Evolutionary conservation across 2,888 invertebrate genomes (phyloP).

Genomic region (Pharmacophagus antenor): DNA sequence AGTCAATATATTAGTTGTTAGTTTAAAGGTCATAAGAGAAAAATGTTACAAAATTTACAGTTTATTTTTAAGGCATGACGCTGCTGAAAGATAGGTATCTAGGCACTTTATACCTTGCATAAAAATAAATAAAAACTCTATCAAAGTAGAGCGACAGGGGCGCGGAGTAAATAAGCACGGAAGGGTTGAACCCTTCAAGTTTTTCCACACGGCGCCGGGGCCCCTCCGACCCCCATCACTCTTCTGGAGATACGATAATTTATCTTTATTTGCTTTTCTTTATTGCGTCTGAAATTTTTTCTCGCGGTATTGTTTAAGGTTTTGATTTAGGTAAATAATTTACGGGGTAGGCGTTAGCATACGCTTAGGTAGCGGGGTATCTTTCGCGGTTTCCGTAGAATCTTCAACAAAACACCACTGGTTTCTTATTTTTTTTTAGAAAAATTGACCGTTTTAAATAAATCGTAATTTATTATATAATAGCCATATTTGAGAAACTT

Average conservation of each 20-base stretch:
- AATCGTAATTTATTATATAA: too few species aligned
- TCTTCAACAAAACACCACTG: neutral
- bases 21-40: neutral
- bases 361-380: neutral
- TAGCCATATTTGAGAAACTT: too few species aligned
- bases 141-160: slow-evolving; percentile 55
- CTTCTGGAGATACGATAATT: slow-evolving; percentile 72
- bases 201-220: slow-evolving; percentile 55
- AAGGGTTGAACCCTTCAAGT: slow-evolving; percentile 73
- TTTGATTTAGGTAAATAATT: slow-evolving; percentile 51
- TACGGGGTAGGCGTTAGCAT: slow-evolving; percentile 1
- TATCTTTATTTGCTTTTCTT: slow-evolving; percentile 72
- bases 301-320: slow-evolving; percentile 63
- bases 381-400: neutral
- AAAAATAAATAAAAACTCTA: slow-evolving; percentile 57
- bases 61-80: neutral
- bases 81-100: slow-evolving; percentile 10
- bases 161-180: slow-evolving; percentile 60
- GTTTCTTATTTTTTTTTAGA: neutral
- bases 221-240: slow-evolving; percentile 64
- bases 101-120: slow-evolving; percentile 35
- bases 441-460: too few species aligned
- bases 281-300: slow-evolving; percentile 61
- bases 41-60: neutral
- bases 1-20: too few species aligned